Evolutionary conservation across 1,140 invertebrate genomes (phyloP), one percentile per base, ranked within the genome.

Genomic region (Nymphalis io): DNA sequence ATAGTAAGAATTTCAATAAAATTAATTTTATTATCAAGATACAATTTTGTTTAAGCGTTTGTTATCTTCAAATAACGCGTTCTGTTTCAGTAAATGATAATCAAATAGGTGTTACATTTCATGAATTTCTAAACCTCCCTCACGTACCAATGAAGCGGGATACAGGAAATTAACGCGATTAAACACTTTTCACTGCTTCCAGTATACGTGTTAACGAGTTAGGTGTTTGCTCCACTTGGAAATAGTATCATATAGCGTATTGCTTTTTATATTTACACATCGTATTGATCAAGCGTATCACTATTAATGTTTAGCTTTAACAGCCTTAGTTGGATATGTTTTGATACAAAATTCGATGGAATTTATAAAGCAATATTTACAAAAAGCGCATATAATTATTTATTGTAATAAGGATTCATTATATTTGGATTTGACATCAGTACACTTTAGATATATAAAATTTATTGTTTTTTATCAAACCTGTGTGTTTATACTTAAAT

Each of bases 131-230:
- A 48, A 70, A 40, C 33, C n/a, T n/a, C n/a, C 55, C 16, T 62
- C 68, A 44, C 68, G 68, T 63, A 63, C 55, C 55, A 11, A 70
- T 70, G 60, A 59, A 63, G 68, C 60, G 60, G 20, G 68, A 63
- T 63, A 63, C 55, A 59, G 68, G 48, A 70, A 70, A 70, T 69
- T 63, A 70, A 70, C 60, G 42, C 55, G 68, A 70, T 70, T 63
- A 70, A 70, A 70, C 68, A 63, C 68, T 69, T 69, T 33, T 39
- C 68, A 58, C 18, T 58, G 68, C 55, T 27, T 27, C 13, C 57
- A 60, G 23, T 20, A 18, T 33, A 40, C 53, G 5, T 48, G 60
- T 16, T 63, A 58, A 69, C 18, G 48, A 40, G 10, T 10, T 46
- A 46, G 40, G 12, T 39, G 46, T 39, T 8, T 42, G 21, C 51